Evolutionary conservation across 1,140 invertebrate genomes (phyloP).

Genomic region (Phocides pigmalion): DNA sequence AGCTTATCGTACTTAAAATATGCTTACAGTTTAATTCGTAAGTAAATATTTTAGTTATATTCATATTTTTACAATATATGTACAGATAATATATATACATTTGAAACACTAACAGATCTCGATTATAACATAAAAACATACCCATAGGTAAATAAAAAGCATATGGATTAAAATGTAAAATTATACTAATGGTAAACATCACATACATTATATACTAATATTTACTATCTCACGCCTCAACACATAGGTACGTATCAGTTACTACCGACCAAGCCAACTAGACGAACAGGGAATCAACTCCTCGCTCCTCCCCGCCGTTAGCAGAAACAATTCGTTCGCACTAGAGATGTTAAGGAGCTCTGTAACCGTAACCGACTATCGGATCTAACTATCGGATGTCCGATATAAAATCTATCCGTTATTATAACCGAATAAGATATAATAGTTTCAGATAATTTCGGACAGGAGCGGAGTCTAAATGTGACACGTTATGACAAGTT

Average conservation of each 20-base stretch:
- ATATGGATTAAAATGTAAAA: conserved; percentile 47
- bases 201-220: conserved; percentile 43
- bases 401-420: no score
- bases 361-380: no score
- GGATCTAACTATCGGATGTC: no score
- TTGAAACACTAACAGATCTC: conserved; percentile 58
- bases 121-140: conserved; percentile 43
- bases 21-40: conserved; percentile 45
- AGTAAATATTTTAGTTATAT: conserved; percentile 47
- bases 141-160: conserved; percentile 41
- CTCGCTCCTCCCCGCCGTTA: no score
- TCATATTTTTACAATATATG: conserved; percentile 64
- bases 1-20: conserved; percentile 46
- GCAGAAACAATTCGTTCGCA: no score
- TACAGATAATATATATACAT: conserved; percentile 67
- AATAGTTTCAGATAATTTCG: no score
- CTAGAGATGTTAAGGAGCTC: no score
- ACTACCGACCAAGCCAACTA: no score
- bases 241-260: neutral
- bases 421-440: no score
- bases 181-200: conserved; percentile 75
- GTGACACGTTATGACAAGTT: no score
- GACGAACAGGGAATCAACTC: no score
- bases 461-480: no score
- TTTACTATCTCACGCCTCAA: conserved; percentile 25